phyloP scores from a whole-genome alignment of 2,113 vertebrate species.

The Sterrhoptilus dennistouni region DNA sequence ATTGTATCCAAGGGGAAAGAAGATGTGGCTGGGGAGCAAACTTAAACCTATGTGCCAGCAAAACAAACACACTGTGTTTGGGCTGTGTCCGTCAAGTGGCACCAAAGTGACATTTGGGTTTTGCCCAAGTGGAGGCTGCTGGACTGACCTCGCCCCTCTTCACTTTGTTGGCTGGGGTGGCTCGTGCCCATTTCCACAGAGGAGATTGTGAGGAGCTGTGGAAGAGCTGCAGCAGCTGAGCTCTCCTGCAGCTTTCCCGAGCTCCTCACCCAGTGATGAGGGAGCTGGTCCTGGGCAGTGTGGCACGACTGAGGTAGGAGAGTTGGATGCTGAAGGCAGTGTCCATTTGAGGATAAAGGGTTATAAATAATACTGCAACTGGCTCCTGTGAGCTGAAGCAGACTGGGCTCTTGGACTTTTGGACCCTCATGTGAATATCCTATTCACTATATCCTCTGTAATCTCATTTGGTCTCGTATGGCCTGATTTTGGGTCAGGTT shows the following conservation, averaged over 20 bases:
- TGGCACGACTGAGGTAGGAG: background rate
- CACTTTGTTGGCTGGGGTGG: background rate
- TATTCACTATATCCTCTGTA: accelerated
- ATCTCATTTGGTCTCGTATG: background rate
- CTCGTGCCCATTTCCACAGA: accelerated
- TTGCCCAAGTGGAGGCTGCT: background rate
- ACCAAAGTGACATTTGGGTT: background rate
- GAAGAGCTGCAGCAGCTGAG: accelerated
- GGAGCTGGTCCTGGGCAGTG: background rate
- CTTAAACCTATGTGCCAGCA: constrained; percentile 23
- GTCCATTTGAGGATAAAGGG: background rate
- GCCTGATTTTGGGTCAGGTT: background rate
- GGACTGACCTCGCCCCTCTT: background rate
- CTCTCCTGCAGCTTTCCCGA: background rate
- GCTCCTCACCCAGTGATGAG: background rate
- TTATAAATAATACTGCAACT: background rate
- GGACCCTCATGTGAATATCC: accelerated
- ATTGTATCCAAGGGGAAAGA: constrained; percentile 46
- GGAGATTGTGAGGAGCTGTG: background rate
- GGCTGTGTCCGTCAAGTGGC: constrained; percentile 22
- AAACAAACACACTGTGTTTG: constrained; percentile 14
- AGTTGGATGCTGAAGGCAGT: background rate
- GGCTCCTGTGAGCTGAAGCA: background rate
- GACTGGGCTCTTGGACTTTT: background rate
- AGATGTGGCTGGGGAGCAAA: constrained; percentile 46